Base-by-base conservation (phyloP, 1,140 invertebrate genomes). In the Calliopsis andreniformis region DNA sequence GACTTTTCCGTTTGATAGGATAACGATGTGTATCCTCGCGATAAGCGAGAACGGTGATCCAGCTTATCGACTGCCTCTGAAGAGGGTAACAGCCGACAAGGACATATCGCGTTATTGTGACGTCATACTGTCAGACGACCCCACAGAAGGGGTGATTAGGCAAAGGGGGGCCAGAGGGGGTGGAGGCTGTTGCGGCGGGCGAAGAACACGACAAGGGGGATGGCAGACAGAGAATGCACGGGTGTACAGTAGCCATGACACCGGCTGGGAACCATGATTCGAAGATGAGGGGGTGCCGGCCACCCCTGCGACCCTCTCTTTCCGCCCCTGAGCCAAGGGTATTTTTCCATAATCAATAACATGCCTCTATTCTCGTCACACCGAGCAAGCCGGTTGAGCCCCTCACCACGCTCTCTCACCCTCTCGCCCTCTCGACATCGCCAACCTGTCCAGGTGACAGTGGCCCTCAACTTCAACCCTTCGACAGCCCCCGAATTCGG, bases 321-420 rank as follows among this genome's bases (percentile, higher is more conserved):
- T 62, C 72, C 67, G 56, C 59, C 72, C 83, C 84, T 81, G 82
- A 78, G 79, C 81, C 82, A 82, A 84, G 85, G 87, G 87, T 89
- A 90, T 88, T 90, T 90, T 90, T 89, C 87, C 89, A 89, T 90
- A 89, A 90, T 90, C 89, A 89, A 90, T 90, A 89, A 89, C 87
- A 89, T 87, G 87, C 89, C 86, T 89, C 88, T 90, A 90, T 90
- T 89, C 87, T 88, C 88, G 88, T 88, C 87, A 88, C 87, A 88
- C 87, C 83, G 81, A 88, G 85, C 87, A 76, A 84, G 81, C 87
- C 80, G 85, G 84, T 68, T 84, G 76, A 83, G 59, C 82, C 84
- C 59, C 84, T 85, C 83, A 58, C 86, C 83, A 73, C 83, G 18
- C 64, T 49, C 58, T 18, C 49, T 58, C 72, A 62, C 62, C 55